Percentiles rank a stretch among this genome's conserved stretches.
Evolutionary conservation across 1,140 invertebrate species (phyloP).

Genomic region (Cotesia vestalis): DNA sequence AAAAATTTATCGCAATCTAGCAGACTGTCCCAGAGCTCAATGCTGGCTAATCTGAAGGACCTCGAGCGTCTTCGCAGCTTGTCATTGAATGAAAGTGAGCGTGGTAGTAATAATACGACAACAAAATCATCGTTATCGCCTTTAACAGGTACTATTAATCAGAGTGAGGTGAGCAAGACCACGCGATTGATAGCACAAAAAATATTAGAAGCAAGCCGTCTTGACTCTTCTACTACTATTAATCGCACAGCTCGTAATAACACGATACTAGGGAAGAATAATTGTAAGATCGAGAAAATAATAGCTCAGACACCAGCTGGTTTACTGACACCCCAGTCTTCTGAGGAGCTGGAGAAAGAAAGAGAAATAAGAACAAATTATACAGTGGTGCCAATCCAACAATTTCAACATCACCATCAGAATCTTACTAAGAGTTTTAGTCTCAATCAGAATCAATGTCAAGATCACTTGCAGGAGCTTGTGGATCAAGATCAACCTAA

Average conservation of each 20-base stretch:
- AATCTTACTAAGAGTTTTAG: background rate
- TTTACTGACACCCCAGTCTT: constrained; percentile 17
- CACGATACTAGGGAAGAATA: constrained; percentile 19
- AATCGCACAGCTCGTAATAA: constrained; percentile 35
- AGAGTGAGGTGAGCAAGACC: constrained; percentile 29
- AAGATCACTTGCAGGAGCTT: background rate
- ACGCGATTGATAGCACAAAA: constrained; percentile 48
- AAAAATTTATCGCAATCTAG: background rate
- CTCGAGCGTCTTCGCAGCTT: constrained; percentile 54
- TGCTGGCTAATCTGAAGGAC: constrained; percentile 56
- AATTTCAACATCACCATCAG: background rate
- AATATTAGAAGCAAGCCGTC: constrained; percentile 43
- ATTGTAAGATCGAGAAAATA: constrained; percentile 28
- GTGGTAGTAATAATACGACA: background rate
- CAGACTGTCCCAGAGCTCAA: constrained; percentile 32
- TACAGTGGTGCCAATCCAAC: too few species aligned
- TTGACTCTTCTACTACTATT: background rate
- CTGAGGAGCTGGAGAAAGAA: too few species aligned
- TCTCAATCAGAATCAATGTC: constrained; percentile 1
- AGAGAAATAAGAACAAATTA: too few species aligned
- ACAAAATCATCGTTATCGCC: background rate
- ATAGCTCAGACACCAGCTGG: background rate
- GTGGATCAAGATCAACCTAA: constrained; percentile 25
- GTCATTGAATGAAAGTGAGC: constrained; percentile 31
- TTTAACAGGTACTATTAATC: background rate